Base-by-base conservation (phyloP, 1,140 invertebrate species). In the Nautilus pompilius region DNA sequence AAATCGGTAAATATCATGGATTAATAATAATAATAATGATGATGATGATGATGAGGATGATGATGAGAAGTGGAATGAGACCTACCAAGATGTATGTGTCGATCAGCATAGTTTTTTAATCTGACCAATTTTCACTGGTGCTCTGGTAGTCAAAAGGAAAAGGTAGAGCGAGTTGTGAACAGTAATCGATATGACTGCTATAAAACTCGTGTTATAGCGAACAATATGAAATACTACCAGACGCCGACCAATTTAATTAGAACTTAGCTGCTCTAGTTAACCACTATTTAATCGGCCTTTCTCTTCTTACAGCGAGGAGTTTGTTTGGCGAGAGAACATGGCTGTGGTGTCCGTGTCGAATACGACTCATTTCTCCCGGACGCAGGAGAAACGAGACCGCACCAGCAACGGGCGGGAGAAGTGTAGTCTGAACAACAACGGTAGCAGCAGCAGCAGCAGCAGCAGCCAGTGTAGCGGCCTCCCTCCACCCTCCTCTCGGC, bases 151-250 rank as follows among this genome's bases (percentile, higher is more conserved):
- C n/a, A n/a, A n/a, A n/a, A n/a, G n/a, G n/a, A n/a, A n/a, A n/a
- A n/a, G n/a, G n/a, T n/a, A n/a, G n/a, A n/a, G n/a, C n/a, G n/a
- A n/a, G n/a, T n/a, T n/a, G n/a, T n/a, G n/a, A n/a, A n/a, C n/a
- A n/a, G n/a, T n/a, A n/a, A n/a, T n/a, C n/a, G n/a, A n/a, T n/a
- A n/a, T n/a, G n/a, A n/a, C n/a, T n/a, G n/a, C n/a, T n/a, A n/a
- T n/a, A n/a, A n/a, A n/a, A n/a, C 49, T 53, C 26, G 20, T 53
- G 24, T 22, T 22, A 13, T 53, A 24, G 49, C 17, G 49, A 28
- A 53, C 49, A 53, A 53, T 53, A 53, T 53, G 49, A 53, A 53
- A 53, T 15, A 20, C n/a, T 53, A 53, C 49, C 49, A 53, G 49
- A 20, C 26, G 30, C 5, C 49, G 49, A 53, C 49, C 30, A 28